Evolutionary conservation across 1,140 invertebrate species (phyloP), one percentile per base, ranked within the genome.

Genomic region (Druon quercuslanigerum): DNA sequence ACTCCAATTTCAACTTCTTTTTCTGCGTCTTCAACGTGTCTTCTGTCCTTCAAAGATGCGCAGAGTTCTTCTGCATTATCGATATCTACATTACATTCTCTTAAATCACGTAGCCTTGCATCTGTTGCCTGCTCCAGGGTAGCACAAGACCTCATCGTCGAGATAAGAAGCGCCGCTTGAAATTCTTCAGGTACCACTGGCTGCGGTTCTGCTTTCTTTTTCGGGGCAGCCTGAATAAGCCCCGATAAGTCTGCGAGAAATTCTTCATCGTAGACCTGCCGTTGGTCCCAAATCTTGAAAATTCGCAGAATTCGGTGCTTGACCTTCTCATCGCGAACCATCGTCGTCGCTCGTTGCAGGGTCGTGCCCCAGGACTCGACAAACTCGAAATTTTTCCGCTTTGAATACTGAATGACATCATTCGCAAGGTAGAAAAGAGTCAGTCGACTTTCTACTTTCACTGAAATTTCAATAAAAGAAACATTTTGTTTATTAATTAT

Each of bases 391-490:
- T 96, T 96, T 90, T 98, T 98, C 78, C 96, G 93, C 86, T 98
- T 98, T 77, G 97, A 97, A 86, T 98, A 98, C 87, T 99, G 98
- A 85, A 98, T 97, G 25, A 99, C 97, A 94, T 99, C 98, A 92
- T 99, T 99, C 20, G 97, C 97, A 84, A 99, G 92, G 90, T 99
- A 98, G 90, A 98, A 98, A n/a, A 99, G 90, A 2, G 96, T 95
- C 54, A 99, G 90, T 51, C 96, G 93, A 87, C 98, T 96, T 81
- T 97, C 96, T 13, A 96, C 94, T 90, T 95, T 95, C 33, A 95
- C 96, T 96, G 87, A 70, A 93, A 91, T 84, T 66, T 78, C 78
- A 86, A 75, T 25, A 51, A 70, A 7, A 71, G 50, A 56, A 54
- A 40, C 11, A 57, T 74, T 76, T 40, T 40, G 1, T 33, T 33